Evolutionary conservation across 2,888 invertebrate species (phyloP).

Genomic region (Gandaritis pyraliata): DNA sequence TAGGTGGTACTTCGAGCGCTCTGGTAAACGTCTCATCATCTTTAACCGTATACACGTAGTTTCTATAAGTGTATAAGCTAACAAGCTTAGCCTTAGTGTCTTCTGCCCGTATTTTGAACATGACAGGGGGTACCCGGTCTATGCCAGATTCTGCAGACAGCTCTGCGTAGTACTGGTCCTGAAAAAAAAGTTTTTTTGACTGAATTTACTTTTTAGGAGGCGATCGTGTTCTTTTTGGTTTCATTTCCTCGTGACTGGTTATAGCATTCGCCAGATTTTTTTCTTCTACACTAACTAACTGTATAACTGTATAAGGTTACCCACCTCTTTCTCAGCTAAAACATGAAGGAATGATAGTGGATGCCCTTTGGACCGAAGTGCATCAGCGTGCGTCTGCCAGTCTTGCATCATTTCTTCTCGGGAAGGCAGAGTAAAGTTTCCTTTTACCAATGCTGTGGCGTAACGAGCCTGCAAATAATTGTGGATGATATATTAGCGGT

Average conservation of each 20-base stretch:
- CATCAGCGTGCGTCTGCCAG: constrained; percentile 64
- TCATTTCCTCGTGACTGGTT: no score
- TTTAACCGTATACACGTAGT: constrained; percentile 66
- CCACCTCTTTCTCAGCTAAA: constrained; percentile 68
- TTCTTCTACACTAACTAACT: no score
- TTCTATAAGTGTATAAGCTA: constrained; percentile 68
- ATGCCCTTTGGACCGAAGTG: constrained; percentile 54
- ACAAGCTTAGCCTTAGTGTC: constrained; percentile 65
- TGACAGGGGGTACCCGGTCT: constrained; percentile 71
- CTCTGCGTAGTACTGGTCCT: constrained; percentile 73
- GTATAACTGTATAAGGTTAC: no score
- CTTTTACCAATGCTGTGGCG: constrained; percentile 65
- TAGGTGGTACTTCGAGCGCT: constrained; percentile 47
- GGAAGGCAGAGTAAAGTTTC: constrained; percentile 70
- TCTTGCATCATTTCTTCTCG: constrained; percentile 69
- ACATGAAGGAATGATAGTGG: constrained; percentile 67
- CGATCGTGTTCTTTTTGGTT: no score
- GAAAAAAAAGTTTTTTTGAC: constrained; percentile 36
- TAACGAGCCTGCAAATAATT: constrained; percentile 66
- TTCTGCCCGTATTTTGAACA: constrained; percentile 66
- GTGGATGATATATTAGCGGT: no score
- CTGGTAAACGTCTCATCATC: constrained; percentile 66
- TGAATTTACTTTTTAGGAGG: no score
- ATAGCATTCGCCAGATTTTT: no score
- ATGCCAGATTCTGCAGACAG: constrained; percentile 71